Base-by-base conservation (phyloP, 2,797 vertebrate species). In the Scolopax bukidnonensis region DNA sequence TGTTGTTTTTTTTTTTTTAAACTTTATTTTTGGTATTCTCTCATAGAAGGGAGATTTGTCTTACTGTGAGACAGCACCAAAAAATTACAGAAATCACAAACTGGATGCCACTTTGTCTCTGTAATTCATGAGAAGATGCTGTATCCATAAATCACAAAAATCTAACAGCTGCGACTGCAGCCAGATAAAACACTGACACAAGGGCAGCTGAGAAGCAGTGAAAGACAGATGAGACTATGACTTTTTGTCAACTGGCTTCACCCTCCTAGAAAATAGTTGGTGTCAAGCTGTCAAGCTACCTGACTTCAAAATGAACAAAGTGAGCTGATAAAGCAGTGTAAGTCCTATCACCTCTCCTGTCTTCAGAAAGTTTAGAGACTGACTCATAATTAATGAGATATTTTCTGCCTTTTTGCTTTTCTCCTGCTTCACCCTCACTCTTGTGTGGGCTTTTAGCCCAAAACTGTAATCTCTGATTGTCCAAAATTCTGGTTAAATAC, bases 111-210 rank as follows among this genome's bases (percentile, higher is more conserved):
- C 18, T 64, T 94, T 84, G 54, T 43, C 24, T 81, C 83, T 53
- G 30, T 84, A 92, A 91, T 91, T 91, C 74, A 74, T 41, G 19
- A 85, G n/a, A 48, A 59, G 33, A 78, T 78, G 48, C 16, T 85
- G 33, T 73, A 65, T 38, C 48, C 87, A 78, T 94, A 96, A 94
- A 95, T 94, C 54, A 69, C 25, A 73, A 40, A 75, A 70, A 65
- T 47, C 23, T 64, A 92, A 93, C 83, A 77, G 41, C 71, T 89
- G 77, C 59, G 69, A 70, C 43, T 76, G 24, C 68, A 92, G 47
- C 21, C 28, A 38, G 51, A 86, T 60, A 84, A 88, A 87, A 75
- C 19, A 16, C 16, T 93, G 92, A 48, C 61, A 65, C 73, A 63
- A 77, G 73, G 71, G 59, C 38, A 70, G n/a, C 32, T 70, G 59